Percentiles rank a stretch among this genome's conserved stretches.
Evolutionary conservation across 2,113 vertebrate species (phyloP).

Genomic region (Aegithalos caudatus): DNA sequence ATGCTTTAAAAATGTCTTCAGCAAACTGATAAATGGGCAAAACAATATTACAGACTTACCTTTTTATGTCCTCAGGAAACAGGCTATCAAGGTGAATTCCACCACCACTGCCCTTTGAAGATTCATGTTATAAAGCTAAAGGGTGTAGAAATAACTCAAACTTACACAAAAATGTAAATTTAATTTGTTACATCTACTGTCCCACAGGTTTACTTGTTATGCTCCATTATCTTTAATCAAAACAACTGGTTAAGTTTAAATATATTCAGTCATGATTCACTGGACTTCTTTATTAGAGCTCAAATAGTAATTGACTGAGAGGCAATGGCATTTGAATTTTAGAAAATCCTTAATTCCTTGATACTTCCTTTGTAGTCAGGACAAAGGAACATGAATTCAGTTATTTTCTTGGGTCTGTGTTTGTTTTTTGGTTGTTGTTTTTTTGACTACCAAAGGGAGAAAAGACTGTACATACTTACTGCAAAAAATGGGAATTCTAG

Average conservation of each 20-base stretch:
- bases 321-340: not conserved
- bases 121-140: not conserved
- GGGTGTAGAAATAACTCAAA: not conserved
- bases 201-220: not conserved
- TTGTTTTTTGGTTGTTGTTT: too few species aligned
- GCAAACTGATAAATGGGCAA: conserved; percentile 24
- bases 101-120: not conserved
- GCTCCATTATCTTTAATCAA: not conserved
- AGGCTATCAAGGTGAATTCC: conserved; percentile 10
- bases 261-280: not conserved
- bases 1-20: conserved; percentile 10
- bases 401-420: not conserved
- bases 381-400: not conserved
- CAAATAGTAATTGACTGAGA: not conserved
- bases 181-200: not conserved
- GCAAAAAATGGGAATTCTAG: not conserved
- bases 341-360: not conserved
- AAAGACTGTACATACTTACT: not conserved
- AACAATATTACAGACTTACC: not conserved
- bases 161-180: not conserved
- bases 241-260: not conserved
- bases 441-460: not conserved
- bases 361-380: not conserved
- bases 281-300: not conserved
- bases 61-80: not conserved